Conservation (phyloP, 2,113 vertebrate species). For the Oryzias woworae region DNA sequence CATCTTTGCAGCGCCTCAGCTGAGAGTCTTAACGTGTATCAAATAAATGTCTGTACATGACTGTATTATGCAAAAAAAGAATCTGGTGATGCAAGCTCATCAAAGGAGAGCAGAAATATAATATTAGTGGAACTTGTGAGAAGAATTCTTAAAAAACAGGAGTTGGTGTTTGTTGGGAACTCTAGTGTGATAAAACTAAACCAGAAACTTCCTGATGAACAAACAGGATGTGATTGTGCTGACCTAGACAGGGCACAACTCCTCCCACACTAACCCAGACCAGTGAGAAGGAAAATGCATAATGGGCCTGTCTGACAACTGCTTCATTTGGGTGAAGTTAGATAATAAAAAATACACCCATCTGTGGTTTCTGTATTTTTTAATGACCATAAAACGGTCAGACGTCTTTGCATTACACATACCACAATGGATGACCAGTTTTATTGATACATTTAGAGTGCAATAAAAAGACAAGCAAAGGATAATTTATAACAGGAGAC, state of each 20-base stretch:
- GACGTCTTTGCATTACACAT: neutral
- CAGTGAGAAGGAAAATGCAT: constrained; percentile 21
- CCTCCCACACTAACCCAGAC: constrained; percentile 2
- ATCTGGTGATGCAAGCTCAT: too few species aligned
- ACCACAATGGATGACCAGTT: neutral
- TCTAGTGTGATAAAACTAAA: constrained; percentile 1
- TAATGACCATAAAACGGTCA: neutral
- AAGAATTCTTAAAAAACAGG: neutral
- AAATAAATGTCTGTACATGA: too few species aligned
- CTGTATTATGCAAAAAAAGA: too few species aligned
- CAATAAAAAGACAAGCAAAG: neutral
- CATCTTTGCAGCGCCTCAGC: too few species aligned
- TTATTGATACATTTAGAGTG: neutral
- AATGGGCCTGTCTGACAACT: constrained; percentile 8
- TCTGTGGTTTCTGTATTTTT: neutral
- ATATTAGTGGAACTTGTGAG: neutral
- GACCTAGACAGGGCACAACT: constrained; percentile 10
- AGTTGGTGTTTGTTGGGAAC: neutral
- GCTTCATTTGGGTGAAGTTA: constrained; percentile 20
- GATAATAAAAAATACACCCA: neutral
- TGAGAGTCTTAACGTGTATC: too few species aligned
- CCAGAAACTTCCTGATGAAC: constrained; percentile 9
- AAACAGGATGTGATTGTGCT: constrained; percentile 39
- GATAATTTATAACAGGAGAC: neutral
- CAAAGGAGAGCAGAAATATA: neutral